These are phyloP conservation scores for Tinea semifulvella DNA, from an alignment of 2,888 invertebrate genomes.

Conservation along the genomic window DNA sequence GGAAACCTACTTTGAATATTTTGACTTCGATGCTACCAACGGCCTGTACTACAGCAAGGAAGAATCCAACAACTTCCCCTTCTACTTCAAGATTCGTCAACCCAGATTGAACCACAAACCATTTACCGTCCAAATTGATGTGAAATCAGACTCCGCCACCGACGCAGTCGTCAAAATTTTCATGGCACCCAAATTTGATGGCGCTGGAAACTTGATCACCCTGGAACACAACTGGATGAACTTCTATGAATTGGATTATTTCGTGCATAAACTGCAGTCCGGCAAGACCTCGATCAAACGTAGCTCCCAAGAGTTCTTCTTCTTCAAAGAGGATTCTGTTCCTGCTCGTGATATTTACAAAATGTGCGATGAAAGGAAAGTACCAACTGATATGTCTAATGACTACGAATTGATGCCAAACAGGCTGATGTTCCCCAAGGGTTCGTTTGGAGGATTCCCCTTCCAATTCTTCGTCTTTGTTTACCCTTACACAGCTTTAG, in stretches of 20 bases:
- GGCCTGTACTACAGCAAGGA: slow-evolving; percentile 38
- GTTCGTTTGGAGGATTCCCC: slow-evolving; percentile 71
- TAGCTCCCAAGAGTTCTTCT: slow-evolving; percentile 70
- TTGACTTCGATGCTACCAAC: slow-evolving; percentile 69
- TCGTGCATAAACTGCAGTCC: slow-evolving; percentile 62
- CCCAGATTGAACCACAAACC: slow-evolving; percentile 75
- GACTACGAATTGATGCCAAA: slow-evolving; percentile 71
- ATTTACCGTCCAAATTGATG: slow-evolving; percentile 68
- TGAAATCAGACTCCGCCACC: slow-evolving; percentile 66
- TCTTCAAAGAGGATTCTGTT: slow-evolving; percentile 69
- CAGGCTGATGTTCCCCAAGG: slow-evolving; percentile 76
- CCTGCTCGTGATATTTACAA: slow-evolving; percentile 68
- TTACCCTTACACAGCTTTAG: slow-evolving; percentile 55
- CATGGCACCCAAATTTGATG: slow-evolving; percentile 75
- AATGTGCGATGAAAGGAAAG: slow-evolving; percentile 58
- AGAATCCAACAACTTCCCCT: slow-evolving; percentile 37
- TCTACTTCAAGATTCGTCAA: slow-evolving; percentile 68
- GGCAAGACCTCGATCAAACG: slow-evolving; percentile 74
- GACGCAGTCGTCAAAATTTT: slow-evolving; percentile 71
- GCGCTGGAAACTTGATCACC: slow-evolving; percentile 54
- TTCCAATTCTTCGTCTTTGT: slow-evolving; percentile 72
- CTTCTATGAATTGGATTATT: slow-evolving; percentile 70
- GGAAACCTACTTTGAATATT: slow-evolving; percentile 72
- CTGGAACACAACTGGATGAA: slow-evolving; percentile 66
- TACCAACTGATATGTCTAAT: slow-evolving; percentile 61